Base-by-base conservation (phyloP, 1,140 invertebrate species). In the Cydia amplana region DNA sequence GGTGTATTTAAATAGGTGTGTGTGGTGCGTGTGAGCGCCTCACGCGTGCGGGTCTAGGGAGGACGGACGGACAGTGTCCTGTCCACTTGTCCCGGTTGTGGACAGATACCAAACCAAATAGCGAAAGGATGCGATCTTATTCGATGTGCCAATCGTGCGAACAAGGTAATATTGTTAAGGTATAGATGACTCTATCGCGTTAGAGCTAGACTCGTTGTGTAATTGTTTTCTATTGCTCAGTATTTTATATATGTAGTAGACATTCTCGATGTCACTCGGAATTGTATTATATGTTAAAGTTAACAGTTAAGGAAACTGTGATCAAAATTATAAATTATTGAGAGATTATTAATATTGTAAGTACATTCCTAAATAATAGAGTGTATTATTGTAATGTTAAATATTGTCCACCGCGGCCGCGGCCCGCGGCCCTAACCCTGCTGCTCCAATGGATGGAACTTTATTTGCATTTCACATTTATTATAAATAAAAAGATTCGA, bases 261-360 rank as follows among this genome's bases (percentile, higher is more conserved):
- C 83, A 85, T 83, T 80, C 77, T 83, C 77, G 77, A 86, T 84
- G 87, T 88, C 87, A 90, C 84, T 90, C 86, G 88, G 88, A 91
- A 90, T 91, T 91, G 89, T 92, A 89, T 86, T 84, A 89, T 89
- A 91, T 84, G 89, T 93, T 91, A 91, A 91, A 86, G 82, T 91
- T 91, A 91, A 91, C 91, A 93, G 89, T 93, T 88, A 93, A 93
- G 88, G 81, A 88, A 83, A 90, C 91, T 93, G 91, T 93, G 91
- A 93, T 93, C 90, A 87, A 93, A 93, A 93, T 93, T 93, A 93
- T 91, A 91, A 93, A 93, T 90, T 93, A 91, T 91, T 93, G 88
- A 93, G 89, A 93, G 89, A 91, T 93, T 91, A 90, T 92, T 88
- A 91, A 87, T 91, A 91, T 87, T 88, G 82, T 91, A 91, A 91